A percentile compares a stretch with the other conserved stretches of the same genome.
phyloP scores from a whole-genome alignment of 2,888 invertebrate species.

The Alloplasta piceator region DNA sequence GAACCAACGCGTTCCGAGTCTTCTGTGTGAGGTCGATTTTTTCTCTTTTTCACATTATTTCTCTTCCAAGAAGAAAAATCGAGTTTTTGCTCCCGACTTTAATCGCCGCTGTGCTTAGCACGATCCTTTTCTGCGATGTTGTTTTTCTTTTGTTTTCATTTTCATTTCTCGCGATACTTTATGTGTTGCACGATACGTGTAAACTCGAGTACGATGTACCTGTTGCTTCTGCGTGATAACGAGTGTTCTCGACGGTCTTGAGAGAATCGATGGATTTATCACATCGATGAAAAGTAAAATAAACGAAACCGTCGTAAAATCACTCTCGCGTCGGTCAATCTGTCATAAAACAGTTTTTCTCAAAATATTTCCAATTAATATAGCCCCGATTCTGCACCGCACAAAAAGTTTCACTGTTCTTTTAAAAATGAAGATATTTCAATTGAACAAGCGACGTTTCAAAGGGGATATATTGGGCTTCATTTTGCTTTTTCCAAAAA shows the following conservation, averaged over 20 bases:
- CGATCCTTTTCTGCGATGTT: constrained; percentile 16
- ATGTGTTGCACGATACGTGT: not conserved
- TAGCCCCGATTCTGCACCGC: too few relatives aligned
- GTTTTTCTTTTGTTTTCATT: constrained; percentile 9
- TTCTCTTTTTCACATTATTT: constrained; percentile 19
- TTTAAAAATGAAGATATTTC: too few relatives aligned
- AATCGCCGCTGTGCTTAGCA: constrained; percentile 42
- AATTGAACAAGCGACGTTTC: too few relatives aligned
- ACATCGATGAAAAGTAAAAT: too few relatives aligned
- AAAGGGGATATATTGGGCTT: too few relatives aligned
- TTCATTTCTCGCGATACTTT: constrained; percentile 9
- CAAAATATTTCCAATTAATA: too few relatives aligned
- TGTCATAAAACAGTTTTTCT: too few relatives aligned
- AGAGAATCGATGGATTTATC: constrained; percentile 16
- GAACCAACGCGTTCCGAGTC: constrained; percentile 35
- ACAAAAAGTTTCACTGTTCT: too few relatives aligned
- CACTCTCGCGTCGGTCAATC: too few relatives aligned
- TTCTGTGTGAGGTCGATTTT: constrained; percentile 23
- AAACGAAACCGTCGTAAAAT: too few relatives aligned
- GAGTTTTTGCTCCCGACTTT: constrained; percentile 46
- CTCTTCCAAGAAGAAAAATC: constrained; percentile 50
- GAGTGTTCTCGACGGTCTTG: not conserved
- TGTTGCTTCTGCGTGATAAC: constrained; percentile 35
- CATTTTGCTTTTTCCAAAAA: too few relatives aligned
- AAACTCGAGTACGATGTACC: constrained; percentile 25